phyloP scores from a whole-genome alignment of 2,113 vertebrate species.

The Gavia stellata region DNA sequence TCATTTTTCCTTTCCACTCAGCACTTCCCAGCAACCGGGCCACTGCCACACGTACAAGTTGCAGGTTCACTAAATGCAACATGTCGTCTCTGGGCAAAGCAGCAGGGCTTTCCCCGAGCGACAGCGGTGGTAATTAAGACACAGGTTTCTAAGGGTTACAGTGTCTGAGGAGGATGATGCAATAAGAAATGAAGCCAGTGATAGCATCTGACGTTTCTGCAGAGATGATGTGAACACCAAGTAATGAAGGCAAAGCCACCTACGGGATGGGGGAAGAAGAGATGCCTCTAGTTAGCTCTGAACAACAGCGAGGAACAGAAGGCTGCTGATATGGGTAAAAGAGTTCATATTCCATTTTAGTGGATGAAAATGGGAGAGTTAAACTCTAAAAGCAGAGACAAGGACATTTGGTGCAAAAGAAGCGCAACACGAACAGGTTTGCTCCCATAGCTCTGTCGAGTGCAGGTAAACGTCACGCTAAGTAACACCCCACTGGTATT shows the following conservation, averaged over 20 bases:
- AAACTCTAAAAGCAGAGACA: neutral
- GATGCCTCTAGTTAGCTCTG: neutral
- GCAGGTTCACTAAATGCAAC: neutral
- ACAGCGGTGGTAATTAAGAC: conserved; percentile 73
- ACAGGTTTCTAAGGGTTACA: conserved; percentile 62
- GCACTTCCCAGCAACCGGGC: neutral
- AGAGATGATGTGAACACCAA: conserved; percentile 68
- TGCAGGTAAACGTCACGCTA: neutral
- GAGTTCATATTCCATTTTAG: neutral
- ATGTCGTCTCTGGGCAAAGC: conserved; percentile 55
- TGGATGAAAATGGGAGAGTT: neutral
- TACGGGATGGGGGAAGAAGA: neutral
- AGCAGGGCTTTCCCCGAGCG: neutral
- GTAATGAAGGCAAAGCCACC: conserved; percentile 63
- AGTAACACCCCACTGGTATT: neutral
- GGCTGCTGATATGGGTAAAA: neutral
- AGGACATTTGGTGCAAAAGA: neutral
- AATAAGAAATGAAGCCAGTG: conserved; percentile 73
- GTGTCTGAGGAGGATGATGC: conserved; percentile 63
- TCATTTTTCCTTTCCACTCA: neutral
- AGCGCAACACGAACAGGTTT: neutral
- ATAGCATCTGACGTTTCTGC: conserved; percentile 74
- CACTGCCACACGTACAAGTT: neutral
- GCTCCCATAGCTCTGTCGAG: neutral
- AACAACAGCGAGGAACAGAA: neutral